These are phyloP conservation scores for Andrena marginata DNA, from an alignment of 2,888 invertebrate genomes.

Conservation along the genomic window DNA sequence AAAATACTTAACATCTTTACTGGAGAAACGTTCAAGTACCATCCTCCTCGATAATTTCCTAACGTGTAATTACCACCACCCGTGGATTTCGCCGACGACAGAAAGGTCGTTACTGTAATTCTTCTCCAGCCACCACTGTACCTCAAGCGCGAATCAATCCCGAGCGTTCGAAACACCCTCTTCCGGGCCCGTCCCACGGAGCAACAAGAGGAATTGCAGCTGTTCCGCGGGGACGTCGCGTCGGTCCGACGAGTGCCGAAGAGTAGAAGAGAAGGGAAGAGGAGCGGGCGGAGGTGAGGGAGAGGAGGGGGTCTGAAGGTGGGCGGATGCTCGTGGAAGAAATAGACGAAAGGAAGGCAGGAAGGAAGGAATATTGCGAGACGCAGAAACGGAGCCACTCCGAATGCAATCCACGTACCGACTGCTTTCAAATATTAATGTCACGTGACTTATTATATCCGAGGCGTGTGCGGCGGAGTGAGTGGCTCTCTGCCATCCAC, in stretches of 20 bases:
- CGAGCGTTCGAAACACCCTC: background rate
- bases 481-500: conserved; percentile 73
- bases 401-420: conserved; percentile 85
- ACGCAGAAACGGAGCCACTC: conserved; percentile 76
- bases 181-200: background rate
- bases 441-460: conserved; percentile 85
- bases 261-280: conserved; percentile 25
- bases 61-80: too few relatives aligned
- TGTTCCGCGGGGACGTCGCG: conserved; percentile 23
- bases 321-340: conserved; percentile 56
- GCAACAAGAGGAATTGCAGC: conserved; percentile 35
- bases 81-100: too few relatives aligned
- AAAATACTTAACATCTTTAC: too few relatives aligned
- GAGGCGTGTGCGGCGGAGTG: conserved; percentile 82
- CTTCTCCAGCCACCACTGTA: background rate
- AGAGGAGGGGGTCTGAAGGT: conserved; percentile 21
- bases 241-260: conserved; percentile 46
- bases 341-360: conserved; percentile 69
- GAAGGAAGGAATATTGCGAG: conserved; percentile 78
- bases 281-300: background rate
- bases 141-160: conserved; percentile 15
- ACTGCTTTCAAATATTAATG: conserved; percentile 85
- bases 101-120: too few relatives aligned
- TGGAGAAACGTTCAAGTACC: too few relatives aligned
- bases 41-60: too few relatives aligned